Conservation (phyloP, 2,797 vertebrate genomes). For the Periophthalmus magnuspinnatus region DNA sequence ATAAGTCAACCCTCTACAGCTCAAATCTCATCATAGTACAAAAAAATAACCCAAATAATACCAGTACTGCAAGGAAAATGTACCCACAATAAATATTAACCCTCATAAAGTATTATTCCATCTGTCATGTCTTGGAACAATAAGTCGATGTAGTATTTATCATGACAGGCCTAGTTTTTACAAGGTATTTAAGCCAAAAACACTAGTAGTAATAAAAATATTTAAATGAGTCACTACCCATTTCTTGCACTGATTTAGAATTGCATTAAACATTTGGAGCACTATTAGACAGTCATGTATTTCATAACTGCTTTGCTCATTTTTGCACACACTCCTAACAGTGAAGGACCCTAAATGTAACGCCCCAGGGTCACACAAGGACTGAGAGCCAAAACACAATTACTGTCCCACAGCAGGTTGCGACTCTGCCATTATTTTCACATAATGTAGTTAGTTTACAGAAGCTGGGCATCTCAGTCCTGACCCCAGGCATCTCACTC, state of each 20-base stretch:
- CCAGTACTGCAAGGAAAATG: too few species aligned
- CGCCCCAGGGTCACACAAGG: not conserved
- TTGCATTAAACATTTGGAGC: not conserved
- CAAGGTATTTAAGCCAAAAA: too few species aligned
- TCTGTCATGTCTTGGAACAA: too few species aligned
- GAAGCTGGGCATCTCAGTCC: constrained; percentile 32
- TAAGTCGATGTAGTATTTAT: too few species aligned
- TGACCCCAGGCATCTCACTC: constrained; percentile 6
- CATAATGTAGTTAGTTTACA: constrained; percentile 21
- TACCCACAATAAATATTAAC: too few species aligned
- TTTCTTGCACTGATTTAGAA: not conserved
- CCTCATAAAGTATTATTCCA: too few species aligned
- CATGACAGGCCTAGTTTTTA: too few species aligned
- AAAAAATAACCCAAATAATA: too few species aligned
- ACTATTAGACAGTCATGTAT: not conserved
- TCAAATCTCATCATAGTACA: too few species aligned
- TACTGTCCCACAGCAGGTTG: not conserved
- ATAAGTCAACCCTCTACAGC: too few species aligned
- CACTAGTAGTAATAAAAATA: too few species aligned
- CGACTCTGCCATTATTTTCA: not conserved
- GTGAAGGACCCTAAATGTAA: not conserved
- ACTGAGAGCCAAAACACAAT: not conserved
- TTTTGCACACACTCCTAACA: not conserved
- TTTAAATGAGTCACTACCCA: not conserved
- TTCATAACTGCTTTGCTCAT: not conserved